phyloP scores from a whole-genome alignment of 2,797 vertebrate genomes.

The Microchirus variegatus region DNA sequence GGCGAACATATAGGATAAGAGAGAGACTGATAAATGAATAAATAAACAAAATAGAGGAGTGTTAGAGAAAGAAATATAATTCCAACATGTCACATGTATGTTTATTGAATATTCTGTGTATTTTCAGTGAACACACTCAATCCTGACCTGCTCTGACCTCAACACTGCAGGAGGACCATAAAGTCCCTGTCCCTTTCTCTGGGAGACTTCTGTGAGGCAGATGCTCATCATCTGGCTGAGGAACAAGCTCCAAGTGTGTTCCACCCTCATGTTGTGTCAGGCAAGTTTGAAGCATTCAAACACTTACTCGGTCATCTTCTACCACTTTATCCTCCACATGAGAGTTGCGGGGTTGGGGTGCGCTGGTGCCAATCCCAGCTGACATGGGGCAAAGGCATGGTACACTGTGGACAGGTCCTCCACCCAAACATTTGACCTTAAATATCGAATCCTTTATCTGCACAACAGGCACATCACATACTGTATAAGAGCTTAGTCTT shows the following conservation, averaged over 20 bases:
- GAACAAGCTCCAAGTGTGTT: neutral
- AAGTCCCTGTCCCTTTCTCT: neutral
- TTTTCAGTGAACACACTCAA: neutral
- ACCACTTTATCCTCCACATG: slow-evolving; percentile 2
- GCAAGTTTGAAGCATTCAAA: neutral
- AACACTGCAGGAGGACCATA: too few species aligned
- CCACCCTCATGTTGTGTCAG: neutral
- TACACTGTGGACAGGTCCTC: too few species aligned
- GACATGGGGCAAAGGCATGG: too few species aligned
- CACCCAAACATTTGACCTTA: slow-evolving; percentile 27
- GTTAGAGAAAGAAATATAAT: too few species aligned
- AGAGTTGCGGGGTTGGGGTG: too few species aligned
- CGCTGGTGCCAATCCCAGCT: neutral
- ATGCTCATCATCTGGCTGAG: slow-evolving; percentile 11
- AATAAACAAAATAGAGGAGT: too few species aligned
- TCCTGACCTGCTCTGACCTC: slow-evolving; percentile 12
- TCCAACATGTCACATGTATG: too few species aligned
- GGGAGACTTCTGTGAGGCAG: neutral
- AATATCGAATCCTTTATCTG: neutral
- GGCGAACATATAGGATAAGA: too few species aligned
- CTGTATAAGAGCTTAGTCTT: slow-evolving; percentile 5
- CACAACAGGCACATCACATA: slow-evolving; percentile 18
- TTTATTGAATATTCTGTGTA: neutral
- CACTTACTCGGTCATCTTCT: too few species aligned
- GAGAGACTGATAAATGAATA: too few species aligned